Conservation (phyloP, 2,113 vertebrate genomes). For the Odocoileus hemionus region DNA sequence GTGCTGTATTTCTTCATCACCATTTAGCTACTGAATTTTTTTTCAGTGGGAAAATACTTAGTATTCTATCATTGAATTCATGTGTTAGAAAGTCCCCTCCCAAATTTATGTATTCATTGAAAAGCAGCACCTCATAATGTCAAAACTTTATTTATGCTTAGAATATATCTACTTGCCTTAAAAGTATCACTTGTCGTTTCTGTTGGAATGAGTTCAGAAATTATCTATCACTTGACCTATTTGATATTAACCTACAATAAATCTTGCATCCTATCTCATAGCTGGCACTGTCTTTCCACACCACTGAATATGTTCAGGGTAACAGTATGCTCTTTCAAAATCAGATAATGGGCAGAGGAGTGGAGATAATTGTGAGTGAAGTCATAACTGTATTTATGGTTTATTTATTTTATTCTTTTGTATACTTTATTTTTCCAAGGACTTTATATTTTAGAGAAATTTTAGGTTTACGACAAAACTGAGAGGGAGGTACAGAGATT, state of each 20-base stretch:
- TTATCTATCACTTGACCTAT: conserved; percentile 51
- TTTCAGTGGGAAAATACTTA: conserved; percentile 5
- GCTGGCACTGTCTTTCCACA: background rate
- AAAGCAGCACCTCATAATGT: conserved; percentile 33
- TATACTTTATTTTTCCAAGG: background rate
- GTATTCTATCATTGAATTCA: background rate
- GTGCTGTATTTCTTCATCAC: background rate
- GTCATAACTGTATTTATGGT: background rate
- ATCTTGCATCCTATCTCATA: background rate
- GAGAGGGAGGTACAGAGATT: background rate
- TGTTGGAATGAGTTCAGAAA: conserved; percentile 49
- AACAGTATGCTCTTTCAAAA: background rate
- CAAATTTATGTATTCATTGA: conserved; percentile 55
- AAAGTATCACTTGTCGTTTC: conserved; percentile 49
- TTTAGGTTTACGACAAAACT: background rate
- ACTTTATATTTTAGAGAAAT: background rate
- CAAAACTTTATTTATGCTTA: conserved; percentile 45
- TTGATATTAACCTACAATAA: conserved; percentile 50
- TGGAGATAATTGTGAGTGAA: background rate
- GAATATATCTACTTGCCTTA: background rate
- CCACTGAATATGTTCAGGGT: background rate
- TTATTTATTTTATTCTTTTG: background rate
- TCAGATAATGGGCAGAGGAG: background rate
- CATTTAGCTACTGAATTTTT: background rate
- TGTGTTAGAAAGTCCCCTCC: background rate